A percentile compares a stretch with the other conserved stretches of the same genome.
Conservation (phyloP, 1,140 invertebrate genomes). For the Manduca sexta region DNA sequence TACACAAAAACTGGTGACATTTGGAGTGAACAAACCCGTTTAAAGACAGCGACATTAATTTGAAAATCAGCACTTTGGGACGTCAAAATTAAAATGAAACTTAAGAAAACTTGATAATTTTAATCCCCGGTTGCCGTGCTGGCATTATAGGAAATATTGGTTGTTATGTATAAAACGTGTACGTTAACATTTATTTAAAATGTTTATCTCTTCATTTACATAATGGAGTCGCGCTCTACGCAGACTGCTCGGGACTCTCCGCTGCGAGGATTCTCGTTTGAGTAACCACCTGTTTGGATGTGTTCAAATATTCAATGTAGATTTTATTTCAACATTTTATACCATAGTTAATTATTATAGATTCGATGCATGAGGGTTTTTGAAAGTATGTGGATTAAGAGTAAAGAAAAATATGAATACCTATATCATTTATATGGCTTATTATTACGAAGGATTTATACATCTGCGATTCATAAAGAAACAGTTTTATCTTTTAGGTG, state of each 20-base stretch:
- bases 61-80: not conserved
- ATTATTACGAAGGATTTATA: too few species aligned
- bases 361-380: too few species aligned
- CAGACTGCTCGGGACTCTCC: slow-evolving; percentile 29
- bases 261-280: slow-evolving; percentile 11
- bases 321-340: not conserved
- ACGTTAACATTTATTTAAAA: slow-evolving; percentile 29
- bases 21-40: not conserved
- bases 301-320: not conserved
- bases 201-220: slow-evolving; percentile 35
- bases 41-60: not conserved
- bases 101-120: slow-evolving; percentile 13
- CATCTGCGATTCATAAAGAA: too few species aligned
- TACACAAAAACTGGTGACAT: not conserved
- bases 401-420: too few species aligned
- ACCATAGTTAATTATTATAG: too few species aligned
- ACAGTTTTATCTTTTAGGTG: too few species aligned
- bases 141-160: slow-evolving; percentile 13
- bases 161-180: slow-evolving; percentile 12
- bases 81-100: slow-evolving; percentile 4
- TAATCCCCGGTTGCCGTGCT: slow-evolving; percentile 9
- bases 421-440: too few species aligned
- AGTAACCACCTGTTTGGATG: slow-evolving; percentile 13
- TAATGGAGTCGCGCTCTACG: slow-evolving; percentile 23
- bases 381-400: too few species aligned